A percentile compares a stretch with the other conserved stretches of the same genome.
These are phyloP conservation scores for Argentina silus DNA, from an alignment of 2,797 vertebrate species.

Conservation along the genomic window DNA sequence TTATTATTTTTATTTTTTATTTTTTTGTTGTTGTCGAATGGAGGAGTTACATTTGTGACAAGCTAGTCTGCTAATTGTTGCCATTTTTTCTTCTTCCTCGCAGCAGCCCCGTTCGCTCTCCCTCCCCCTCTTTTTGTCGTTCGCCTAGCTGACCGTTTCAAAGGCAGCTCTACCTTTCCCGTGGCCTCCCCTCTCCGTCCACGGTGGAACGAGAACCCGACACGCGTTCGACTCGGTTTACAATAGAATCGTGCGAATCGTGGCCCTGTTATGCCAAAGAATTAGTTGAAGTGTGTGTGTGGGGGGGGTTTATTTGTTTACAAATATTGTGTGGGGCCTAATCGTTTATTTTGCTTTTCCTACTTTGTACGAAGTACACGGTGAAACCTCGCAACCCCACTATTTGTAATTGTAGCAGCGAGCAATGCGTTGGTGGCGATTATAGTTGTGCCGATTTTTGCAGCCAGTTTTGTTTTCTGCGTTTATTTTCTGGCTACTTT, in stretches of 20 bases:
- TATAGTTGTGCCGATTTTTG: neutral
- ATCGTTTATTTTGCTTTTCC: neutral
- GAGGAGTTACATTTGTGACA: conserved; percentile 14
- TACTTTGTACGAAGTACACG: conserved; percentile 5
- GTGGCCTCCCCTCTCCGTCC: conserved; percentile 6
- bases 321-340: neutral
- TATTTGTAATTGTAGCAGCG: neutral
- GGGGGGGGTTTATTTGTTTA: neutral
- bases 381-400: neutral
- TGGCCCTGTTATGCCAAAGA: conserved; percentile 6
- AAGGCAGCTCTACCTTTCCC: conserved; percentile 16
- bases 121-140: conserved; percentile 11
- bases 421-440: neutral
- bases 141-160: conserved; percentile 22
- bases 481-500: neutral
- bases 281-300: neutral
- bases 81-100: conserved; percentile 23
- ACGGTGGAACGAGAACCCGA: neutral
- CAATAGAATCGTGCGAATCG: neutral
- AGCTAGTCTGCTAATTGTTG: conserved; percentile 22
- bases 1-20: too few species aligned
- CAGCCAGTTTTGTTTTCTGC: neutral
- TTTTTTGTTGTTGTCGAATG: neutral
- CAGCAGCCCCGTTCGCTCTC: neutral
- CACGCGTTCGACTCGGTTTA: neutral